Conservation (phyloP, 1,140 invertebrate species). For the Cataglyphis hispanica region DNA sequence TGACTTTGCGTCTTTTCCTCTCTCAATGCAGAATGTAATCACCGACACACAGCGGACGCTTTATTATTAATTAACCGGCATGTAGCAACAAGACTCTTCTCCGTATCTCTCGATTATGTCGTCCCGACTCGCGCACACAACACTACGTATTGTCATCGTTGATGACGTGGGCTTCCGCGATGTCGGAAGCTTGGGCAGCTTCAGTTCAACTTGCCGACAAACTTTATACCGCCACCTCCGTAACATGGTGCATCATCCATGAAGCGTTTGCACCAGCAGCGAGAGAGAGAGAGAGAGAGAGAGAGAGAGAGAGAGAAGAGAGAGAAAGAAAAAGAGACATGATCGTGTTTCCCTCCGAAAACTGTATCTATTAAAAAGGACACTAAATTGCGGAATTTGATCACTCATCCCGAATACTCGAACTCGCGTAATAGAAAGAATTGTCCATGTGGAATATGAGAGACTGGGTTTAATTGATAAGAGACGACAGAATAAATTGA, state of each 20-base stretch:
- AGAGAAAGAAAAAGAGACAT: too few relatives aligned
- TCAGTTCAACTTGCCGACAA: slow-evolving; percentile 29
- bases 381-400: slow-evolving; percentile 22
- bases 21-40: background rate
- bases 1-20: too few relatives aligned
- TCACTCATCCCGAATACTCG: background rate
- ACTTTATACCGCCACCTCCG: background rate
- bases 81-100: background rate
- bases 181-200: slow-evolving; percentile 9
- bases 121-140: background rate
- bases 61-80: slow-evolving; percentile 22
- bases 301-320: too few relatives aligned
- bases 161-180: background rate
- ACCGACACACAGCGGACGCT: background rate
- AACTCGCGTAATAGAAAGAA: background rate
- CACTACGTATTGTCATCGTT: background rate
- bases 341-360: background rate
- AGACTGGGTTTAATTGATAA: slow-evolving; percentile 7
- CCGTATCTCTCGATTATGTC: background rate
- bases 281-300: too few relatives aligned
- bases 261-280: background rate
- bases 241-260: background rate
- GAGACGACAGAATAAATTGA: background rate
- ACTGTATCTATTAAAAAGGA: background rate
- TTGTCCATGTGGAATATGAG: background rate